Conservation (phyloP, 2,113 vertebrate genomes). For the Prochilodus magdalenae region DNA sequence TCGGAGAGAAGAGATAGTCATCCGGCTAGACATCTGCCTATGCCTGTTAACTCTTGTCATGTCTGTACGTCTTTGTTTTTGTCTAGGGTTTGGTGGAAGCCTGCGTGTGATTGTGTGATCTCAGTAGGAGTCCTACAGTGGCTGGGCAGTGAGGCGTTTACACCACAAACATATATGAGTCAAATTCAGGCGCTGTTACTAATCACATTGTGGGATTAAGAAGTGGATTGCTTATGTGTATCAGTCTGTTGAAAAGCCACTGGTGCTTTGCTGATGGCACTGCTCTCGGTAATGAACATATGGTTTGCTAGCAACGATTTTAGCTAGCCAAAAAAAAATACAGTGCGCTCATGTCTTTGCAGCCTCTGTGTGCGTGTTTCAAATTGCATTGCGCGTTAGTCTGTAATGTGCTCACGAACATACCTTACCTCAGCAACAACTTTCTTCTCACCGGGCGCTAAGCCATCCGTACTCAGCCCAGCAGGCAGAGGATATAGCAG, state of each 20-base stretch:
- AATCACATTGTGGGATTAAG: conserved; percentile 15
- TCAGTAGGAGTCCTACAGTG: too few relatives aligned
- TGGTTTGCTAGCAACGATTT: conserved; percentile 27
- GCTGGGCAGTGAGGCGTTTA: conserved; percentile 16
- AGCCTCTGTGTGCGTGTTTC: not conserved
- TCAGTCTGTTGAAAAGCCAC: conserved; percentile 44
- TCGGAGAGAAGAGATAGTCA: not conserved
- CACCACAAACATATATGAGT: conserved; percentile 9
- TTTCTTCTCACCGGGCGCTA: not conserved
- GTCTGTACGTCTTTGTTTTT: not conserved
- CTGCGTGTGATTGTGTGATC: not conserved
- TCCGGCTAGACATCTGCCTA: not conserved
- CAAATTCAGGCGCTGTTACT: conserved; percentile 8
- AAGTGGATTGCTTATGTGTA: conserved; percentile 13
- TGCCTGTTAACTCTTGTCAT: not conserved
- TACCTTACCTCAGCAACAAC: conserved; percentile 6
- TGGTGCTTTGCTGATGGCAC: conserved; percentile 30
- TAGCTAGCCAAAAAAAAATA: conserved; percentile 10
- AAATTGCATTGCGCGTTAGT: conserved; percentile 4
- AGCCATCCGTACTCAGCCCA: conserved; percentile 2
- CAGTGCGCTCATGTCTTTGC: not conserved
- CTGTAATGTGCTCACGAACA: not conserved
- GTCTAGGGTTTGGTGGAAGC: not conserved
- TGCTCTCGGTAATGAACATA: conserved; percentile 49
- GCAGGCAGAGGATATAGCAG: conserved; percentile 3